Base-by-base conservation (phyloP, 2,888 invertebrate genomes). In the Dicranocentrus wangi region DNA sequence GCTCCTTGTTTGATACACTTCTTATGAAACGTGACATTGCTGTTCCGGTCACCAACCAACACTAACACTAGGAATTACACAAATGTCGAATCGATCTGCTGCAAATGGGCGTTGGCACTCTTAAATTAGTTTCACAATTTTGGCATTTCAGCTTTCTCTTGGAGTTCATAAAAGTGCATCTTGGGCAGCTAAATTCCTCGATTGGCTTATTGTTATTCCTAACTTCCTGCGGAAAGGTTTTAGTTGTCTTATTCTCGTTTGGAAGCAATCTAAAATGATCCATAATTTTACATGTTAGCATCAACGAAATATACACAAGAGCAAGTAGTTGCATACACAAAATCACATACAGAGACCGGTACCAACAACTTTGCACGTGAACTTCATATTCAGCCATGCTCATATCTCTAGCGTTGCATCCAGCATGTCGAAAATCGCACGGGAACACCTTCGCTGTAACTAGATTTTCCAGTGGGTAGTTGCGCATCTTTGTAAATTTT, bases 141-240 rank as follows among this genome's bases (percentile, higher is more conserved):
- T 68, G 55, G 39, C 84, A 84, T 63, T 84, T 84, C 2, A 84
- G 43, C 32, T 84, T 84, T 27, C 82, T 69, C 7, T 60, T 77
- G 2, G 82, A 81, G 66, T 84, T 82, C 23, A n/a, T 19, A 25
- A 27, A 66, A 2, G 51, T 70, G 27, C 84, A 84, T 51, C 66
- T 58, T 5, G 79, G 77, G 47, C 84, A 84, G 19, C 13, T 7
- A 39, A 39, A 39, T 13, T 39, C 39, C 8, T 39, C 13, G 7
- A 8, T n/a, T n/a, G n/a, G n/a, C n/a, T n/a, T n/a, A n/a, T n/a
- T n/a, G n/a, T n/a, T n/a, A n/a, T n/a, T n/a, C n/a, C n/a, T n/a
- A n/a, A n/a, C n/a, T n/a, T n/a, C n/a, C n/a, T n/a, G n/a, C n/a
- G n/a, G n/a, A n/a, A n/a, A n/a, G n/a, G n/a, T n/a, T n/a, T n/a